phyloP scores from a whole-genome alignment of 2,113 vertebrate genomes.

The Craseonycteris thonglongyai region DNA sequence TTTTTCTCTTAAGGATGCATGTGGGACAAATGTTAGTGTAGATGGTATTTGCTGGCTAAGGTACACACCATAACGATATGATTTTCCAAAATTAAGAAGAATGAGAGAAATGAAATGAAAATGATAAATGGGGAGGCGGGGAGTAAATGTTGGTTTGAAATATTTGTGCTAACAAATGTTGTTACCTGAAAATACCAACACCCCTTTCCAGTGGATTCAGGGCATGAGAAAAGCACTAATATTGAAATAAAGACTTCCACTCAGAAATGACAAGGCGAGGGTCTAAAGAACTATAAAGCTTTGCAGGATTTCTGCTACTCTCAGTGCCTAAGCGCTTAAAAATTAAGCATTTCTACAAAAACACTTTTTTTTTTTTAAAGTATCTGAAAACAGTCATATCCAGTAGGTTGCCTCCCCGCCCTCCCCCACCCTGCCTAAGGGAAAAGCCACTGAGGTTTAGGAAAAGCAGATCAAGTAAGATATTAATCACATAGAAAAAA shows the following conservation, averaged over 20 bases:
- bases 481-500: constrained; percentile 87
- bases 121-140: constrained; percentile 59
- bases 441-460: constrained; percentile 83
- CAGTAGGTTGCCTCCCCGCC: constrained; percentile 86
- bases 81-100: constrained; percentile 75
- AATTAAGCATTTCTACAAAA: constrained; percentile 91
- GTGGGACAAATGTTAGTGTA: constrained; percentile 76
- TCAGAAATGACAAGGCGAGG: constrained; percentile 75
- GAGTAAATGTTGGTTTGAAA: constrained; percentile 82
- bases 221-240: constrained; percentile 80
- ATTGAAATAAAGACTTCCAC: constrained; percentile 81
- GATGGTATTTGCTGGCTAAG: constrained; percentile 78
- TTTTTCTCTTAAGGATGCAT: constrained; percentile 78
- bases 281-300: constrained; percentile 84
- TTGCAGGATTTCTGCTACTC: constrained; percentile 89
- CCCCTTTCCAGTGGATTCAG: constrained; percentile 84
- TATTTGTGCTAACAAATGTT: constrained; percentile 91
- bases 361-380: constrained; percentile 81
- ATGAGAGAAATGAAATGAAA: constrained; percentile 73
- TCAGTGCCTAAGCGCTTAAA: constrained; percentile 90
- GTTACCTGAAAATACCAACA: constrained; percentile 93
- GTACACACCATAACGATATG: constrained; percentile 73
- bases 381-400: constrained; percentile 93
- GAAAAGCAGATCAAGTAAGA: constrained; percentile 85
- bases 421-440: constrained; percentile 80